Base-by-base conservation (phyloP, 2,888 invertebrate species). In the Girardia tigrina region DNA sequence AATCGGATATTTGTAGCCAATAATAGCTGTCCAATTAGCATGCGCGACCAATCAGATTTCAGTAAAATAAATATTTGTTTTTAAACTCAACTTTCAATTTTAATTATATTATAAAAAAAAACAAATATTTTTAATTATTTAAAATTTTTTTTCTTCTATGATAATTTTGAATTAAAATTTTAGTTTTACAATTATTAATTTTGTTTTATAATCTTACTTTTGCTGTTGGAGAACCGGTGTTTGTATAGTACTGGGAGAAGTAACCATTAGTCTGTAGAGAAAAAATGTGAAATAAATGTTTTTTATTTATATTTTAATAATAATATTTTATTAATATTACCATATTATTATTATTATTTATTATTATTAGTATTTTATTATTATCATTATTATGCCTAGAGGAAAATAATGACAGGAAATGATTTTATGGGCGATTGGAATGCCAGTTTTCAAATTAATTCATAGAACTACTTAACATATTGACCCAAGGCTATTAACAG, bases 11-110 rank as follows among this genome's bases (percentile, higher is more conserved):
- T 12, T 56, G 56, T 56, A 56, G 56, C 56, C 56, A 56, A 56
- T 56, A 56, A 56, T 56, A 56, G 56, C 56, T 56, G 56, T 56
- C 56, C 56, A 56, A 56, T 56, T 20, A 56, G 23, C 56, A 56
- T 20, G 56, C 56, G 56, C 56, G 56, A 56, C 56, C 2, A 56
- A 56, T 56, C 56, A 56, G 23, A 56, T 56, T 56, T 12, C 23
- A 56, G n/a, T 56, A 36, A 36, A 36, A 12, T 16, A 12, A 36
- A 8, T 12, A 12, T 16, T 36, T 36, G 16, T 12, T 36, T 36
- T 36, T 36, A 36, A 36, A 12, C 8, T 36, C 16, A 12, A 36
- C 8, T 36, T 36, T 36, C 16, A 12, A 36, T 36, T 36, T 36
- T 36, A 36, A 36, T 16, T 36, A 12, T 36, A 12, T 36, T 36